phyloP scores from a whole-genome alignment of 2,113 vertebrate genomes.

The Lophotis ruficrista region DNA sequence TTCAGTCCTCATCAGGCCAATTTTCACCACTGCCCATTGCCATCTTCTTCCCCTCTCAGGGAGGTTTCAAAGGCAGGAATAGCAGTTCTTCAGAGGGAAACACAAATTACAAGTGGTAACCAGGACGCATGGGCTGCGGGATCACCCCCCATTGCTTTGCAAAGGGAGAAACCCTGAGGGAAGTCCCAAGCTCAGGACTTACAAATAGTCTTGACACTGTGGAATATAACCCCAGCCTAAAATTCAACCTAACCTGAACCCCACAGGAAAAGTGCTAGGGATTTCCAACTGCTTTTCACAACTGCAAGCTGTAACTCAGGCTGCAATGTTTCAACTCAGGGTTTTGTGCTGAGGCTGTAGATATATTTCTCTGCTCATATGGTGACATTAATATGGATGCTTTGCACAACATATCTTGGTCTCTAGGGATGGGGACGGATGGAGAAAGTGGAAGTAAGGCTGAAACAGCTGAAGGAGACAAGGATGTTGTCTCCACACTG shows the following conservation, averaged over 20 bases:
- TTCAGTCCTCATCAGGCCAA: not conserved
- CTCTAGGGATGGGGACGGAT: not conserved
- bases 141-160: accelerated
- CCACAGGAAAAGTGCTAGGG: not conserved
- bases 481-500: not conserved
- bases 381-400: not conserved
- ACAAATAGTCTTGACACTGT: not conserved
- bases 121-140: accelerated
- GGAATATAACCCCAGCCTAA: not conserved
- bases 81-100: not conserved
- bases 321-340: not conserved
- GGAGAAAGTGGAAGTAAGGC: not conserved
- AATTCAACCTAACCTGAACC: not conserved
- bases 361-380: not conserved
- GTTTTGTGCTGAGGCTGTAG: not conserved
- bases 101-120: not conserved
- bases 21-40: not conserved
- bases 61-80: not conserved
- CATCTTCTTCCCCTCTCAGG: not conserved
- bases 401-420: not conserved
- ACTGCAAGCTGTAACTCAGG: not conserved
- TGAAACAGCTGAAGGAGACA: not conserved
- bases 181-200: not conserved
- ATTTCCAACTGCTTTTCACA: not conserved
- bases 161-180: not conserved